phyloP scores from a whole-genome alignment of 1,140 invertebrate species.

The Drosophila ohnishii region DNA sequence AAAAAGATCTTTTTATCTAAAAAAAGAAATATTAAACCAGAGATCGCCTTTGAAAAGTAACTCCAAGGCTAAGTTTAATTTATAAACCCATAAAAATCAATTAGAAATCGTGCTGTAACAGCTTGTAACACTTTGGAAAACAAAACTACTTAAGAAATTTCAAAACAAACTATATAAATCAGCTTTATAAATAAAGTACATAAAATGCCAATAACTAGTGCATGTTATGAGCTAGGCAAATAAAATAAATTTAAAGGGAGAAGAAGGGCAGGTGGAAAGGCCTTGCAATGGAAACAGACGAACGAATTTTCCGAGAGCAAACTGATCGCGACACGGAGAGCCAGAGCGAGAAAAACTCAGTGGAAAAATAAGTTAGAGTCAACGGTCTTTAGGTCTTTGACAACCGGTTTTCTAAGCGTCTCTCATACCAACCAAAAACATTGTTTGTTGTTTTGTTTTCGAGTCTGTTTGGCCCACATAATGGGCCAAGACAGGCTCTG shows the following conservation, averaged over 20 bases:
- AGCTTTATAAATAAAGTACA: background rate
- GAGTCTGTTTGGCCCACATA: conserved; percentile 47
- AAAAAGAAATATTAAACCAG: no score
- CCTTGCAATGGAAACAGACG: conserved; percentile 13
- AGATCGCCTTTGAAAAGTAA: background rate
- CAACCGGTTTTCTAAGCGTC: conserved; percentile 31
- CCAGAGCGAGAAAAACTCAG: background rate
- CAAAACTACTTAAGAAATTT: no score
- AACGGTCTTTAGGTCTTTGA: conserved; percentile 24
- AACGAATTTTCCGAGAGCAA: conserved; percentile 41
- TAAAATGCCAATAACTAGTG: background rate
- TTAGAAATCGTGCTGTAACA: background rate
- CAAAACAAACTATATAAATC: background rate
- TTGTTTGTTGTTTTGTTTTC: conserved; percentile 21
- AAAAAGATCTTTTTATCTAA: background rate
- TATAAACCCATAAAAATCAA: conserved; percentile 4
- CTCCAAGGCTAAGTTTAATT: background rate
- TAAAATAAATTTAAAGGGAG: background rate
- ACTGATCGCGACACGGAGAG: conserved; percentile 6
- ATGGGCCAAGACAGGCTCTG: conserved; percentile 20
- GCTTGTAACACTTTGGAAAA: background rate
- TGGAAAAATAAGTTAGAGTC: conserved; percentile 30
- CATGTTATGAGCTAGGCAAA: conserved; percentile 11
- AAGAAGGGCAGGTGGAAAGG: conserved; percentile 23
- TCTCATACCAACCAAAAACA: conserved; percentile 2